Percentiles rank a stretch among this genome's conserved stretches.
Conservation (phyloP, 53 echinoderm and acorn worm species). For the Apostichopus leukothele region DNA sequence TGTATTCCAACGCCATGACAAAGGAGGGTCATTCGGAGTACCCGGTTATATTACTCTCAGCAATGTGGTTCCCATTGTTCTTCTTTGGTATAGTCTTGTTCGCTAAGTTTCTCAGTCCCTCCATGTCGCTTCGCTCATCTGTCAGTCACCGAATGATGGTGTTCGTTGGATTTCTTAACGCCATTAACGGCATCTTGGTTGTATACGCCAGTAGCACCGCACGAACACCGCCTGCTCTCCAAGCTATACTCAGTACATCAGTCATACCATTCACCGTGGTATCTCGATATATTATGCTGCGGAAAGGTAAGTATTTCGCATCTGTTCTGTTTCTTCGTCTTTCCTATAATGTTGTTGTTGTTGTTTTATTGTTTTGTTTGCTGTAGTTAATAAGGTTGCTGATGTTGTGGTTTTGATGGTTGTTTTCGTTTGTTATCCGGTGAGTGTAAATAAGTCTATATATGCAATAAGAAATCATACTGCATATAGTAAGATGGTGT, state of each 20-base stretch:
- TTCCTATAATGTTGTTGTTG: too few relatives aligned
- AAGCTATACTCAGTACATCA: conserved; percentile 80
- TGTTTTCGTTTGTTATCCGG: too few relatives aligned
- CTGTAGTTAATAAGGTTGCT: too few relatives aligned
- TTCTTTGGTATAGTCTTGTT: conserved; percentile 72
- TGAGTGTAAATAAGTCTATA: too few relatives aligned
- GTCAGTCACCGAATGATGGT: conserved; percentile 63
- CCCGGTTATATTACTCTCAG: conserved; percentile 67
- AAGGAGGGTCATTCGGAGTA: conserved; percentile 65
- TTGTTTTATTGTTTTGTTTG: too few relatives aligned
- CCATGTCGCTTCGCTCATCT: conserved; percentile 45
- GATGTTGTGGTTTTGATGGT: too few relatives aligned
- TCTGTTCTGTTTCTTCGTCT: too few relatives aligned
- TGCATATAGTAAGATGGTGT: too few relatives aligned
- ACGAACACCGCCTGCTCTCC: conserved; percentile 73
- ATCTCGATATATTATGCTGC: conserved; percentile 72
- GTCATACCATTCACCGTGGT: conserved; percentile 85
- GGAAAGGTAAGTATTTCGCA: conserved; percentile 70
- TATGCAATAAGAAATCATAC: too few relatives aligned
- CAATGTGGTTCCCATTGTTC: conserved; percentile 85
- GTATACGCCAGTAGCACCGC: conserved; percentile 78
- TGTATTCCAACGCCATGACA: conserved; percentile 70
- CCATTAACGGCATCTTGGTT: conserved; percentile 77
- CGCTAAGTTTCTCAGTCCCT: conserved; percentile 59
- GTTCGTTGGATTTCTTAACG: conserved; percentile 69